A percentile compares a stretch with the other conserved stretches of the same genome.
Conservation (phyloP, 2,888 invertebrate genomes). For the Lasioglossum leucozonium region DNA sequence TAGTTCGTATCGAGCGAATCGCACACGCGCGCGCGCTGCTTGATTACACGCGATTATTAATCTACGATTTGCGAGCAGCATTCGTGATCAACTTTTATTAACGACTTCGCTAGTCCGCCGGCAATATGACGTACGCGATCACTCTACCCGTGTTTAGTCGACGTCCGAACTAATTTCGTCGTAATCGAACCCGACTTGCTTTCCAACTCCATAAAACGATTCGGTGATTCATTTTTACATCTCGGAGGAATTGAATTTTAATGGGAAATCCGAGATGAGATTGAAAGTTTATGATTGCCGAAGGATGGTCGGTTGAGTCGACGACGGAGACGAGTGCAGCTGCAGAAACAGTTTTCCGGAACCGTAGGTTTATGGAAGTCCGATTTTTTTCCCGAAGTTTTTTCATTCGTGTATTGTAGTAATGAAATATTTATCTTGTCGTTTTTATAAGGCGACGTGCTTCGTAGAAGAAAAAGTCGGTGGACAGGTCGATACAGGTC, state of each 20-base stretch:
- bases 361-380: not conserved
- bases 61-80: slow-evolving; percentile 14
- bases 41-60: slow-evolving; percentile 26
- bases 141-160: not conserved
- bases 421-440: not conserved
- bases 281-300: not conserved
- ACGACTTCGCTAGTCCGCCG: not conserved
- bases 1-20: slow-evolving; percentile 12
- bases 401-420: not conserved
- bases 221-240: not conserved
- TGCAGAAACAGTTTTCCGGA: not conserved
- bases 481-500: too few species aligned
- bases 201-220: not conserved
- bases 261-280: not conserved
- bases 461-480: too few species aligned
- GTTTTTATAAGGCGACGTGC: too few species aligned
- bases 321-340: too few species aligned
- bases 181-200: not conserved
- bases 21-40: too few species aligned
- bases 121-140: not conserved
- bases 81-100: slow-evolving; percentile 15
- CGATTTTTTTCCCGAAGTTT: not conserved
- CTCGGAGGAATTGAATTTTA: not conserved
- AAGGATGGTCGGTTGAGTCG: not conserved
- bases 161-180: not conserved